Conservation (phyloP, 1,140 invertebrate genomes). For the Calliopsis andreniformis region DNA sequence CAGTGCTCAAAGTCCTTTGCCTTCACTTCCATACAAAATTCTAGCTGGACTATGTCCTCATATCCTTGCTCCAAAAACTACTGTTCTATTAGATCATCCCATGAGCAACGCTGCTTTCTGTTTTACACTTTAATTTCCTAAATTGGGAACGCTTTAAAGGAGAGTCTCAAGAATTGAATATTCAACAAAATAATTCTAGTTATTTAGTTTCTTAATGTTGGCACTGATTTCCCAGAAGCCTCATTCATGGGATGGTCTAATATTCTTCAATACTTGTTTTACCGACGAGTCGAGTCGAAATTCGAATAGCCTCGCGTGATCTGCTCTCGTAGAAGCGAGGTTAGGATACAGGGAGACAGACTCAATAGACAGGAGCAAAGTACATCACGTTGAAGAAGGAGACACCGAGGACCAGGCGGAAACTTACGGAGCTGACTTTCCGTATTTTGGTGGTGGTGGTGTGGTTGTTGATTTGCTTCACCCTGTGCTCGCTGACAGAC, state of each 20-base stretch:
- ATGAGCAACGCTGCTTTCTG: no score
- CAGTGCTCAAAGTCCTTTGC: no score
- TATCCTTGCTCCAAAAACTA: no score
- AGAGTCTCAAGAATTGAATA: no score
- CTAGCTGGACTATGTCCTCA: background rate
- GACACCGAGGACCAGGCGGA: constrained; percentile 42
- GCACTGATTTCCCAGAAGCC: no score
- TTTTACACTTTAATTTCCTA: no score
- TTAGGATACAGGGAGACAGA: constrained; percentile 9
- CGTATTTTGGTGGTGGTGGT: constrained; percentile 85
- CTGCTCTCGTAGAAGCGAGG: constrained; percentile 63
- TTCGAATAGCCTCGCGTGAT: constrained; percentile 56
- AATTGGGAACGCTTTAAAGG: background rate
- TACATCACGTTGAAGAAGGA: constrained; percentile 53
- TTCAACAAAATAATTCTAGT: no score
- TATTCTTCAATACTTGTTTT: background rate
- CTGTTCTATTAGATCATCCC: no score
- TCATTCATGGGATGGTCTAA: no score
- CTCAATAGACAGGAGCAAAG: constrained; percentile 47
- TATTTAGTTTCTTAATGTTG: no score
- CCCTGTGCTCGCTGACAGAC: constrained; percentile 92
- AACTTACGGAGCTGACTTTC: constrained; percentile 95
- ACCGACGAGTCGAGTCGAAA: constrained; percentile 62
- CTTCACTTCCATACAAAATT: background rate
- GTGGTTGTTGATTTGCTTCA: constrained; percentile 80